Percentiles rank a stretch among this genome's conserved stretches.
Conservation (phyloP, 1,140 invertebrate genomes). For the Neodiprion pinetum region DNA sequence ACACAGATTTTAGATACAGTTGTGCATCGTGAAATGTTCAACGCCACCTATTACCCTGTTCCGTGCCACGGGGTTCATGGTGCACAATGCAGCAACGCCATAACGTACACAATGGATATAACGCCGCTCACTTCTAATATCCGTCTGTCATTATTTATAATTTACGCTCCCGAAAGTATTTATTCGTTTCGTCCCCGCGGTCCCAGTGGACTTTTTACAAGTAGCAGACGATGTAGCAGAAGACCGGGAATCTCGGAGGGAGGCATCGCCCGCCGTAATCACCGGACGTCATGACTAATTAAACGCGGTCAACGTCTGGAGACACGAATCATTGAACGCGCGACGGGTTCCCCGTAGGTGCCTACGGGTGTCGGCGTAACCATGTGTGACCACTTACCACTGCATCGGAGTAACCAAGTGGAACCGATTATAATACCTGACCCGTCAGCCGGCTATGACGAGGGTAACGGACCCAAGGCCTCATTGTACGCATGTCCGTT, state of each 20-base stretch:
- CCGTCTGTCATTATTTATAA: too few relatives aligned
- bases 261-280: neutral
- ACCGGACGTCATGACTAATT: constrained; percentile 7
- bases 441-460: neutral
- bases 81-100: too few relatives aligned
- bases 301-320: neutral
- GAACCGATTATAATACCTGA: constrained; percentile 4
- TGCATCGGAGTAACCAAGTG: constrained; percentile 2
- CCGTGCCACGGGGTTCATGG: too few relatives aligned
- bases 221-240: neutral
- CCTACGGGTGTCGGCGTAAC: neutral
- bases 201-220: too few relatives aligned
- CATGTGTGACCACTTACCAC: constrained; percentile 7
- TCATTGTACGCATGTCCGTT: neutral
- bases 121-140: too few relatives aligned
- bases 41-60: too few relatives aligned
- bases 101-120: too few relatives aligned
- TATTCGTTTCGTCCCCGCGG: too few relatives aligned
- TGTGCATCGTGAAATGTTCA: too few relatives aligned
- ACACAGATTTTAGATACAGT: too few relatives aligned
- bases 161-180: too few relatives aligned
- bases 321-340: constrained; percentile 7
- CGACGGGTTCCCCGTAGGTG: neutral
- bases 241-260: neutral
- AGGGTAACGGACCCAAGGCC: neutral